These are phyloP conservation scores for Limosa lapponica DNA, from an alignment of 2,797 vertebrate species.

Conservation along the genomic window DNA sequence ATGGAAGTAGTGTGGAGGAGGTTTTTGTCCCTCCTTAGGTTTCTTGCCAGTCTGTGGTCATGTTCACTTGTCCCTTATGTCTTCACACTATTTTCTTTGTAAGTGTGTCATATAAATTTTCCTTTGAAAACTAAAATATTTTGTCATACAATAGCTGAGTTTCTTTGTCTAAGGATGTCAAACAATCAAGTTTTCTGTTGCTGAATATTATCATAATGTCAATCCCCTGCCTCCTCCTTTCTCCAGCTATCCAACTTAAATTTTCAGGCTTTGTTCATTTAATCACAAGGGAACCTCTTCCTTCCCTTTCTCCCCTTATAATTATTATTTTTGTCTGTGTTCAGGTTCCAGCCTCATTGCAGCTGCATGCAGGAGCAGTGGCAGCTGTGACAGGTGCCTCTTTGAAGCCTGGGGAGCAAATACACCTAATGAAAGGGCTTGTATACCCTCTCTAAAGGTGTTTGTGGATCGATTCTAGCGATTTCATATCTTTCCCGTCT, in stretches of 20 bases:
- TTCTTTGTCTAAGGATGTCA: constrained; percentile 2
- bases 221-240: not conserved
- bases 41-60: not conserved
- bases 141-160: not conserved
- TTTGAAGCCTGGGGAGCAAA: constrained; percentile 29
- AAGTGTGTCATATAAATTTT: not conserved
- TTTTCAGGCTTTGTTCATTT: constrained; percentile 27
- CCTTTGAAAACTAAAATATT: not conserved
- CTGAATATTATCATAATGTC: not conserved
- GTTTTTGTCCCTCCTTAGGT: not conserved
- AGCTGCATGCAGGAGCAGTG: not conserved
- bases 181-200: not conserved
- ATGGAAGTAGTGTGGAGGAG: not conserved
- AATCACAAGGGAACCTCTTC: not conserved
- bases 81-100: not conserved
- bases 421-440: constrained; percentile 9
- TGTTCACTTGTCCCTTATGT: not conserved
- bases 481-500: not conserved
- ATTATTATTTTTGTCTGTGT: constrained; percentile 10
- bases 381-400: constrained; percentile 2
- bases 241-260: not conserved
- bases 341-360: not conserved
- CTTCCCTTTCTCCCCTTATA: not conserved
- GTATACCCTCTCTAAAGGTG: not conserved
- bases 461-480: not conserved